phyloP scores from a whole-genome alignment of 2,113 vertebrate species.

The Phylloscopus trochiloides region DNA sequence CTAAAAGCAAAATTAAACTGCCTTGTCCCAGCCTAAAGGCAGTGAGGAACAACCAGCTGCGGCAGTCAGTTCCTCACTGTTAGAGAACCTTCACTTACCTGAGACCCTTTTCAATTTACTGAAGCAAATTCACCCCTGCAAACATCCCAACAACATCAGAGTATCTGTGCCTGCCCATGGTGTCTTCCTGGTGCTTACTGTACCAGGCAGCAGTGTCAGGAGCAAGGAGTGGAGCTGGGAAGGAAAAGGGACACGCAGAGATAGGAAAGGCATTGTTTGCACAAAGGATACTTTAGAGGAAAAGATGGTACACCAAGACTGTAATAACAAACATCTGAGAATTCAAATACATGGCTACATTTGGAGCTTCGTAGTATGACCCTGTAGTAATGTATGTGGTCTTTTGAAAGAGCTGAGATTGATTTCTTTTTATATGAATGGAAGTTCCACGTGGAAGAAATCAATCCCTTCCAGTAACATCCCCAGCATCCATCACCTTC shows the following conservation, averaged over 20 bases:
- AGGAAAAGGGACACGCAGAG: background rate
- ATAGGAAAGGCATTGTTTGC: background rate
- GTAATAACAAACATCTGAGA: background rate
- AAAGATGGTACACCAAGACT: fast-evolving
- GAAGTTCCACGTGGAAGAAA: background rate
- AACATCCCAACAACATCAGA: background rate
- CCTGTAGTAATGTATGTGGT: background rate
- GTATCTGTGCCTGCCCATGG: too few relatives aligned
- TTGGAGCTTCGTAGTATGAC: background rate
- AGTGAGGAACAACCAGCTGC: background rate
- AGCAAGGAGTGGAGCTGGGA: background rate
- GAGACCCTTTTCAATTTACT: background rate
- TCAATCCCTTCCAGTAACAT: background rate
- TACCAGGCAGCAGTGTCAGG: background rate
- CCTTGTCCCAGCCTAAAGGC: background rate
- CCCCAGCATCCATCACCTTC: background rate
- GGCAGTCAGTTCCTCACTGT: background rate
- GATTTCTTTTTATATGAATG: background rate
- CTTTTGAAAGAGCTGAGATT: background rate
- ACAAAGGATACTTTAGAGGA: background rate
- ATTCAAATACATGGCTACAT: background rate
- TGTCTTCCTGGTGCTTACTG: background rate
- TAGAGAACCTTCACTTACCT: background rate
- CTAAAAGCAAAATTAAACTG: background rate
- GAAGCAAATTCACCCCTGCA: background rate